Percentiles rank a stretch among this genome's conserved stretches.
phyloP scores from a whole-genome alignment of 2,113 vertebrate species.

The Tetrax tetrax region DNA sequence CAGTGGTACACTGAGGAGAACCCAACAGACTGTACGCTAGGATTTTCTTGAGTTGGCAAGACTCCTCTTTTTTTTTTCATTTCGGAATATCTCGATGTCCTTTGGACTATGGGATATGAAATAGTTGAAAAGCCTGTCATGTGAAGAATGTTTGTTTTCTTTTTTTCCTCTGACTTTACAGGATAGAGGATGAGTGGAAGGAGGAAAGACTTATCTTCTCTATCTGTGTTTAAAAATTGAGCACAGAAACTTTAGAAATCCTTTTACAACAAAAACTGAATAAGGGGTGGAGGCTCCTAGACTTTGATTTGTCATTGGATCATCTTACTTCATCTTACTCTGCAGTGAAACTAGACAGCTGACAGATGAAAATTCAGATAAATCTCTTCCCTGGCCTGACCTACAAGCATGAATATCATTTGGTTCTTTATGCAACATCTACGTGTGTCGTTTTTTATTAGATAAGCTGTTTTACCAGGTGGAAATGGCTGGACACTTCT shows the following conservation, averaged over 20 bases:
- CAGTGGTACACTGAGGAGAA: not conserved
- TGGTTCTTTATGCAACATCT: not conserved
- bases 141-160: accelerated
- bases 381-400: not conserved
- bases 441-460: not conserved
- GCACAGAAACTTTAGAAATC: not conserved
- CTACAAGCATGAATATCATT: not conserved
- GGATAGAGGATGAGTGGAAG: not conserved
- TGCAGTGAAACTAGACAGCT: not conserved
- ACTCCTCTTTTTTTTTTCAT: not conserved
- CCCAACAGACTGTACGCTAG: not conserved
- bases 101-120: not conserved
- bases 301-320: not conserved
- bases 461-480: not conserved
- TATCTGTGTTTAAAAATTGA: not conserved
- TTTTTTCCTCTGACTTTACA: not conserved
- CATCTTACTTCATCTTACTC: not conserved
- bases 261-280: not conserved
- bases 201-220: not conserved
- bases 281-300: not conserved
- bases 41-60: not conserved
- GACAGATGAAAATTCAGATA: not conserved
- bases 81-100: not conserved
- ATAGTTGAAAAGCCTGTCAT: not conserved
- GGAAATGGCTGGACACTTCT: not conserved